Base-by-base conservation (phyloP, 2,888 invertebrate species). In the Cybosia mesomella region DNA sequence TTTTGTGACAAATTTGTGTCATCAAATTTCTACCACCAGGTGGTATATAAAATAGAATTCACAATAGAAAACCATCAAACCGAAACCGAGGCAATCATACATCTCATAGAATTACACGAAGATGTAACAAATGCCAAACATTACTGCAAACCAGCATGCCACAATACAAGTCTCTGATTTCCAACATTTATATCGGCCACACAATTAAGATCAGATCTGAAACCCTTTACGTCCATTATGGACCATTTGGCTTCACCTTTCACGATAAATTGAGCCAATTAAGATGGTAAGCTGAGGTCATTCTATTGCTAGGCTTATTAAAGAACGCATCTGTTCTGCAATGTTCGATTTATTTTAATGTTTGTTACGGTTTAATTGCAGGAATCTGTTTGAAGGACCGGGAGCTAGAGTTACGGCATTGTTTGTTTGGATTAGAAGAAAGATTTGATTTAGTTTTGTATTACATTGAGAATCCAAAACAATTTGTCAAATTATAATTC, bases 201-300 rank as follows among this genome's bases (percentile, higher is more conserved):
- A 82, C 86, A 83, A 85, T 87, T 87, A 84, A 86, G 87, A 87
- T 87, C 81, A 83, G 81, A 87, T 87, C 79, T 67, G 74, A 75
- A 76, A 80, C 80, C 84, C 77, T 81, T 73, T 79, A 73, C 74
- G 76, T 76, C 80, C 81, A 84, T 87, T 87, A 85, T 75, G 70
- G 73, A 71, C 79, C 81, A 80, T 79, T 84, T 81, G 75, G 82
- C 79, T 76, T 79, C 83, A 86, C 85, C 85, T 85, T 77, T 73
- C 72, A 71, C 81, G 80, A 83, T 85, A 84, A 85, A 86, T 85
- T 81, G 85, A 64, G 68, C 78, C 86, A 85, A 86, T 87, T 87
- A 86, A 85, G 85, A 82, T 82, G 76, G 82, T 80, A 80, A 78
- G 74, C 70, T 57, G 70, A 68, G 43, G 72, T 64, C 71, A 70